Evolutionary conservation across 1,140 invertebrate species (phyloP).

Genomic region (Spodoptera litura): DNA sequence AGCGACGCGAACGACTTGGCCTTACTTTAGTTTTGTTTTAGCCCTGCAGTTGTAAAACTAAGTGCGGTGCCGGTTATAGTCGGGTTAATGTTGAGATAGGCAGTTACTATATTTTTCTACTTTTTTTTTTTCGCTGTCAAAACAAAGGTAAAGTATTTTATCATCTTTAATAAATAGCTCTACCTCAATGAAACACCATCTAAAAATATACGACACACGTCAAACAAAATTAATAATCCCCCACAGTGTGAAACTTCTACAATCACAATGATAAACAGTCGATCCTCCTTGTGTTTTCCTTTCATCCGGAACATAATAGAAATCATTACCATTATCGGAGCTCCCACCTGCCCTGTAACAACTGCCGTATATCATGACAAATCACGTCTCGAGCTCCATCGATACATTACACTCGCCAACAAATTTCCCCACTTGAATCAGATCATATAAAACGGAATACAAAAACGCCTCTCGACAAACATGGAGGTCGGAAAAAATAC

Average conservation of each 20-base stretch:
- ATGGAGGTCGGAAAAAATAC: too few relatives aligned
- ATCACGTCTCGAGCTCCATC: slow-evolving; percentile 9
- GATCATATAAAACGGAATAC: slow-evolving; percentile 28
- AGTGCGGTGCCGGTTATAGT: neutral
- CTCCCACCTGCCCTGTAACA: slow-evolving; percentile 8
- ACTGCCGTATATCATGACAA: slow-evolving; percentile 4
- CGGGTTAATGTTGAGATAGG: neutral
- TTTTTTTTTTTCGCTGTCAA: too few relatives aligned
- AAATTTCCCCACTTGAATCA: slow-evolving; percentile 8
- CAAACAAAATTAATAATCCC: neutral
- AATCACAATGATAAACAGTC: slow-evolving; percentile 21
- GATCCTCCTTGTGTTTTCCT: neutral
- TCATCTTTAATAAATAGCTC: neutral
- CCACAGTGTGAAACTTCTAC: neutral
- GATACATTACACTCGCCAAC: neutral
- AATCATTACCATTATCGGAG: slow-evolving; percentile 26
- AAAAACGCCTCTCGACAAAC: slow-evolving; percentile 7
- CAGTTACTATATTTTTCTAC: neutral
- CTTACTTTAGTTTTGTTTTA: neutral
- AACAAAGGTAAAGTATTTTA: too few relatives aligned
- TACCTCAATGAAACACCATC: neutral
- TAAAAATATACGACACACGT: too few relatives aligned
- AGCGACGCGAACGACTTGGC: neutral
- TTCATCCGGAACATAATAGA: slow-evolving; percentile 22
- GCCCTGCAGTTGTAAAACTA: neutral